A percentile compares a stretch with the other conserved stretches of the same genome.
phyloP scores from a whole-genome alignment of 2,113 vertebrate species.

The Poeciliopsis occidentalis region DNA sequence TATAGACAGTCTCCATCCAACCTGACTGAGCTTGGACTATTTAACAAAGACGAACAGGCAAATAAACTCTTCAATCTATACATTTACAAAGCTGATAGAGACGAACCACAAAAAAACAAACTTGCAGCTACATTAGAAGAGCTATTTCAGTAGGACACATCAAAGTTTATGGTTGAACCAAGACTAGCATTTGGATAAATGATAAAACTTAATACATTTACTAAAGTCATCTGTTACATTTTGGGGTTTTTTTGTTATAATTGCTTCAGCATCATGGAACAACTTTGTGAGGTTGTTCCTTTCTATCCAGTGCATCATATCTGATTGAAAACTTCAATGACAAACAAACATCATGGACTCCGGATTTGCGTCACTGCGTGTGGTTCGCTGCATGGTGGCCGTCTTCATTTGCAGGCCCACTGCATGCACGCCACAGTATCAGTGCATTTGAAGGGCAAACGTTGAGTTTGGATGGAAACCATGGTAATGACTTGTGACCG shows the following conservation, averaged over 20 bases:
- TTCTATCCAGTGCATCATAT: constrained; percentile 26
- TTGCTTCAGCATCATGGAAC: neutral
- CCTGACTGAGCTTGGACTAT: too few species aligned
- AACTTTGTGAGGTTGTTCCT: neutral
- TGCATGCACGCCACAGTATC: constrained; percentile 65
- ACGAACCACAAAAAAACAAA: too few species aligned
- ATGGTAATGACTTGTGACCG: constrained; percentile 69
- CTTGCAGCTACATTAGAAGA: too few species aligned
- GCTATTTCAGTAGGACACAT: too few species aligned
- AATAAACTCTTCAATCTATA: too few species aligned
- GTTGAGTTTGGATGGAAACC: constrained; percentile 69
- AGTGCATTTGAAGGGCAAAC: constrained; percentile 48
- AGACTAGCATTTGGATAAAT: too few species aligned
- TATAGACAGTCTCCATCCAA: too few species aligned
- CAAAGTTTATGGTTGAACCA: too few species aligned
- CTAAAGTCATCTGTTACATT: neutral
- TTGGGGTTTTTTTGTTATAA: neutral
- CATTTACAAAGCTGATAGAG: too few species aligned
- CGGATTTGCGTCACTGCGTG: constrained; percentile 68
- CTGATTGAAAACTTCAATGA: constrained; percentile 43
- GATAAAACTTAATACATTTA: neutral
- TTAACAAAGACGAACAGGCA: too few species aligned
- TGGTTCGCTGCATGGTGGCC: constrained; percentile 42
- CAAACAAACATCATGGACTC: constrained; percentile 44
- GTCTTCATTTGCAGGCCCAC: constrained; percentile 54